Conservation (phyloP, 2,113 vertebrate genomes). For the Nothoprocta pentlandii region DNA sequence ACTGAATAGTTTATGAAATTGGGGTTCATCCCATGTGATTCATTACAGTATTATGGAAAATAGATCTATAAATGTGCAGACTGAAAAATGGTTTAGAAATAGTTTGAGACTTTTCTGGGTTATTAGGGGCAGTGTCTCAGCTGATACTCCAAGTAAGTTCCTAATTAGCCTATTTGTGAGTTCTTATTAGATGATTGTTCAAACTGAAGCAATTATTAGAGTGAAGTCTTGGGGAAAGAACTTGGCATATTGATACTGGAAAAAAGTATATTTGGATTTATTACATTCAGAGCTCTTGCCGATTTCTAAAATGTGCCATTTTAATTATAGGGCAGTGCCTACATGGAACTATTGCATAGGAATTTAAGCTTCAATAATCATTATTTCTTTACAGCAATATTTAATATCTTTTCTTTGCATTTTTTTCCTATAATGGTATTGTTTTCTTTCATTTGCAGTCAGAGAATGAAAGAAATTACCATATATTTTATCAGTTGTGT, state of each 20-base stretch:
- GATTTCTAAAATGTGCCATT: not conserved
- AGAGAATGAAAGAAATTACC: conserved; percentile 96
- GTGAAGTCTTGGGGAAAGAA: not conserved
- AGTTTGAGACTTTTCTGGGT: not conserved
- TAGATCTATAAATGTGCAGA: not conserved
- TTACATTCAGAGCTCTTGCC: not conserved
- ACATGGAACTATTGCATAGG: not conserved
- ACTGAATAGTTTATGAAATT: not conserved
- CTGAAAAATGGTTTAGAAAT: not conserved
- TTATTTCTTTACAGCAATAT: not conserved
- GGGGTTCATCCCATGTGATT: not conserved
- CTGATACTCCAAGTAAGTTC: not conserved
- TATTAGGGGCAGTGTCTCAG: not conserved
- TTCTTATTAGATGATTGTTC: not conserved
- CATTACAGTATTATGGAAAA: not conserved
- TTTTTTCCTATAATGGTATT: not conserved
- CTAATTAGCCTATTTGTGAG: not conserved
- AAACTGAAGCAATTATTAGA: not conserved
- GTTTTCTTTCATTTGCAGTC: conserved; percentile 81
- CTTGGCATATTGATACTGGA: not conserved
- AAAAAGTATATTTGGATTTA: not conserved
- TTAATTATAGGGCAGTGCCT: not conserved
- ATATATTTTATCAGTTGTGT: conserved; percentile 98
- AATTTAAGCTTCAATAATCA: not conserved
- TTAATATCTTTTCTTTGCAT: not conserved